Percentiles rank a stretch among this genome's conserved stretches.
phyloP scores from a whole-genome alignment of 2,797 vertebrate genomes.

The Crypturellus tataupa region DNA sequence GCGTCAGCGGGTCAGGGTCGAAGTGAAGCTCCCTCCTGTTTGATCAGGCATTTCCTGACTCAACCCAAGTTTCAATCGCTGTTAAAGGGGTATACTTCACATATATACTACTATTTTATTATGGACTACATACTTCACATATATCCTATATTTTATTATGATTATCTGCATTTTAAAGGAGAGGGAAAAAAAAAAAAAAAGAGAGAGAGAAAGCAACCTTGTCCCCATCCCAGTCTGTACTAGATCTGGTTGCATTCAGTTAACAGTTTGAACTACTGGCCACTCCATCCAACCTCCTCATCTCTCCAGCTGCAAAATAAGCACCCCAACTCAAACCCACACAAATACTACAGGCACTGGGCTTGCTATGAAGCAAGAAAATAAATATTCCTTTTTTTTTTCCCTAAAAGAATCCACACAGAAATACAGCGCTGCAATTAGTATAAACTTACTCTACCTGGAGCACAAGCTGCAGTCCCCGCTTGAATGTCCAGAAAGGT shows the following conservation, averaged over 20 bases:
- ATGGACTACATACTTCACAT: too few species aligned
- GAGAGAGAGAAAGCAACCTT: neutral
- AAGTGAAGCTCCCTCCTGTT: fast-evolving
- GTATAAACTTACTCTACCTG: neutral
- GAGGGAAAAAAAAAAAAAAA: neutral
- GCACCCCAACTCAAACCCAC: neutral
- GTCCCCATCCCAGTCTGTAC: neutral
- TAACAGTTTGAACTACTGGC: neutral
- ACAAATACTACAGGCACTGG: neutral
- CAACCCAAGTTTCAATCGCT: neutral
- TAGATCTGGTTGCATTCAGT: neutral
- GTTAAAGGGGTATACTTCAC: neutral
- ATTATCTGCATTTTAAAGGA: neutral
- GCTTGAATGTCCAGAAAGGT: fast-evolving
- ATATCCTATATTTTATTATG: neutral
- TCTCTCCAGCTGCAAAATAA: neutral
- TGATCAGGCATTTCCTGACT: neutral
- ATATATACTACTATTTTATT: too few species aligned
- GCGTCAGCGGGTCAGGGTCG: neutral
- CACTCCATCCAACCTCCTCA: neutral
- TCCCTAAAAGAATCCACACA: neutral
- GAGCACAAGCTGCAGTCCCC: neutral
- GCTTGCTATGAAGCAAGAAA: neutral
- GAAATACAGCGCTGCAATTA: neutral
- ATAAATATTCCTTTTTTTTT: neutral